phyloP scores from a whole-genome alignment of 2,113 vertebrate species.

The Petrocephalus zakoni region DNA sequence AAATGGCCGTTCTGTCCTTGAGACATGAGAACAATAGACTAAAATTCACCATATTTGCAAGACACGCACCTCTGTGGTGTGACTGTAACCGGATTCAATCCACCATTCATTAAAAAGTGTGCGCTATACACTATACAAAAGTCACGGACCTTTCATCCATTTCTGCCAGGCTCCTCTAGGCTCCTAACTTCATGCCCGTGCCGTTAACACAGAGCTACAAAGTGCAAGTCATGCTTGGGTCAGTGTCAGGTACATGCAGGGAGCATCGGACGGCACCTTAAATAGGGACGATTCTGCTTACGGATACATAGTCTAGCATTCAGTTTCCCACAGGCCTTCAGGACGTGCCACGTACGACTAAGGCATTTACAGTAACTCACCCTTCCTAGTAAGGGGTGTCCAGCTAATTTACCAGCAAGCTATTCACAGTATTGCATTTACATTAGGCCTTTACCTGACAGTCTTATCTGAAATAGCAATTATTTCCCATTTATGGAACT shows the following conservation, averaged over 20 bases:
- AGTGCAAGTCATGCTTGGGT: neutral
- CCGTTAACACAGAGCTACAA: neutral
- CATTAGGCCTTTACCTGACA: neutral
- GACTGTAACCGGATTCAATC: neutral
- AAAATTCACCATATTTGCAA: neutral
- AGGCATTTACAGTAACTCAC: neutral
- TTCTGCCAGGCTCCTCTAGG: neutral
- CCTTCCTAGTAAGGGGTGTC: neutral
- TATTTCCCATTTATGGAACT: neutral
- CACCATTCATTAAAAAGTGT: neutral
- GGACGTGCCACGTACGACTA: neutral
- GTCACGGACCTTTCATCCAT: neutral
- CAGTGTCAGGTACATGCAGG: neutral
- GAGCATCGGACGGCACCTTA: neutral
- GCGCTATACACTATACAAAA: neutral
- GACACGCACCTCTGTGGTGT: neutral
- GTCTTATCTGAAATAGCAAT: neutral
- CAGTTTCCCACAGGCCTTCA: neutral
- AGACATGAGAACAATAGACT: neutral
- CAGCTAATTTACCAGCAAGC: neutral
- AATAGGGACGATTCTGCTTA: neutral
- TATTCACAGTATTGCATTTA: neutral
- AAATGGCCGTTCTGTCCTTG: neutral
- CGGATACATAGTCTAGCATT: neutral
- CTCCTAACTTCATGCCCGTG: neutral